phyloP scores from a whole-genome alignment of 2,888 invertebrate species.

The Acanthosoma haemorrhoidale region DNA sequence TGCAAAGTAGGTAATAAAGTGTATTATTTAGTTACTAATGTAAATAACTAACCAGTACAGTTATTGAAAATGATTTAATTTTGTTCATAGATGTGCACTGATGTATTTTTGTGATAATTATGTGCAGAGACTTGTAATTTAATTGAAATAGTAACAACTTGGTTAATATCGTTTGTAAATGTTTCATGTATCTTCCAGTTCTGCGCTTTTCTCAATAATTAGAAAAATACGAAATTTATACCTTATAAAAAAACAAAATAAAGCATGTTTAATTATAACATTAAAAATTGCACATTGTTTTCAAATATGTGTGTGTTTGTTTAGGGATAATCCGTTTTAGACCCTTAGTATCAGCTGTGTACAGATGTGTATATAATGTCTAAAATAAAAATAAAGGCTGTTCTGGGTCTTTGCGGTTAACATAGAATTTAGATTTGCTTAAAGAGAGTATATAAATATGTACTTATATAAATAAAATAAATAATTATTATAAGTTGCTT shows the following conservation, averaged over 20 bases:
- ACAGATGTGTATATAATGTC: constrained; percentile 23
- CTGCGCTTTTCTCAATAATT: background rate
- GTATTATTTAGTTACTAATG: too few relatives aligned
- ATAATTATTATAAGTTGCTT: constrained; percentile 6
- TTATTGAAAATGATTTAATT: too few relatives aligned
- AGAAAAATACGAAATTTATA: background rate
- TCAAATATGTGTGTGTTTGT: constrained; percentile 10
- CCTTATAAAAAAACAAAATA: too few relatives aligned
- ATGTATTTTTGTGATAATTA: background rate
- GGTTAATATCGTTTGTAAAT: background rate
- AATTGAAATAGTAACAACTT: background rate
- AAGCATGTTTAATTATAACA: background rate
- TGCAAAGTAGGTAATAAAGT: too few relatives aligned
- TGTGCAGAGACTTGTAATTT: background rate
- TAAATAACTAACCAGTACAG: too few relatives aligned
- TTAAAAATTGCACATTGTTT: constrained; percentile 14
- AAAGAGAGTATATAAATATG: constrained; percentile 21
- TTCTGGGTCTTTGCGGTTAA: constrained; percentile 13
- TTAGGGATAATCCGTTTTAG: constrained; percentile 10
- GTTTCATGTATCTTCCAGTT: background rate
- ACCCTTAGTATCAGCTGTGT: constrained; percentile 16
- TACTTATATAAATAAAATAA: constrained; percentile 25
- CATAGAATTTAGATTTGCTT: constrained; percentile 25
- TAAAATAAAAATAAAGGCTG: constrained; percentile 21
- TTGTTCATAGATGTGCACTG: background rate